phyloP scores from a whole-genome alignment of 2,797 vertebrate species.

The Coccyzus lansbergi region DNA sequence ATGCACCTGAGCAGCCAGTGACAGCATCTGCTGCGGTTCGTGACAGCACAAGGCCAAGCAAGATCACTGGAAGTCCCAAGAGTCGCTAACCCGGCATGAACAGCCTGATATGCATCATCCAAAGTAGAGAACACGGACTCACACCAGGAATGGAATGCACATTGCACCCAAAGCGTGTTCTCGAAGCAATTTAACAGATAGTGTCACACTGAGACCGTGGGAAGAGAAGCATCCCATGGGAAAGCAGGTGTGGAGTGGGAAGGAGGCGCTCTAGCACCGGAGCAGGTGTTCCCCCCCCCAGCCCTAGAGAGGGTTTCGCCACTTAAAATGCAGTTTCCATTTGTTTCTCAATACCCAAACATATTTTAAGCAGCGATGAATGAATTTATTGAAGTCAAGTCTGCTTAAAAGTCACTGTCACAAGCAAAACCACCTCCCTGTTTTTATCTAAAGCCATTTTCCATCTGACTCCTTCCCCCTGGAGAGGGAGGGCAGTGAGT shows the following conservation, averaged over 20 bases:
- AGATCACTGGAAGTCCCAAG: accelerated
- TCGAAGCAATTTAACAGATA: accelerated
- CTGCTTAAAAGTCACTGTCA: not conserved
- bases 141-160: not conserved
- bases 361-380: not conserved
- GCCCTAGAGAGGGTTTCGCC: not conserved
- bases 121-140: accelerated
- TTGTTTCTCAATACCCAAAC: not conserved
- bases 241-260: accelerated
- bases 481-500: not conserved
- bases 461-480: not conserved
- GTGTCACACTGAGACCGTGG: accelerated
- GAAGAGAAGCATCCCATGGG: not conserved
- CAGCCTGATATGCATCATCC: accelerated
- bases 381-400: not conserved
- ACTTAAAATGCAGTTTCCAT: not conserved
- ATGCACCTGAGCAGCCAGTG: not conserved
- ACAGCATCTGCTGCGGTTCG: accelerated
- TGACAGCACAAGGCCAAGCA: accelerated
- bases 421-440: not conserved
- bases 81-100: accelerated
- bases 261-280: not conserved
- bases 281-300: accelerated
- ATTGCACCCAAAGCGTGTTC: not conserved
- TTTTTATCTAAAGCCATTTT: not conserved